These are phyloP conservation scores for Julus scanicus DNA, from an alignment of 2,888 invertebrate species.

Conservation along the genomic window DNA sequence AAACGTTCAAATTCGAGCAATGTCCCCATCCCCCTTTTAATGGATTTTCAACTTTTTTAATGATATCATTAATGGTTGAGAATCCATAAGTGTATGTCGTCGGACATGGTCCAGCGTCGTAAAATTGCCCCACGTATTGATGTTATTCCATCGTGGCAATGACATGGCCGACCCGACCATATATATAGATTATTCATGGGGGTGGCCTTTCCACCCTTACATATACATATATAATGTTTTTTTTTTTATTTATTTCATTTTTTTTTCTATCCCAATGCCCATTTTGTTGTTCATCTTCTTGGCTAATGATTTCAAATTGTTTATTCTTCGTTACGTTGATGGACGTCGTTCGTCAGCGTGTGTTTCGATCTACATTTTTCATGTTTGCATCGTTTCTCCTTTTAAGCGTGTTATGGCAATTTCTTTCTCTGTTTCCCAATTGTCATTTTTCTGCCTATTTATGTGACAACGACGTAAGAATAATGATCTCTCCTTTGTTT, in stretches of 20 bases:
- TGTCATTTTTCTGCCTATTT: conserved; percentile 41
- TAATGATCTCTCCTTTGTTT: conserved; percentile 15
- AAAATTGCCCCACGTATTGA: neutral
- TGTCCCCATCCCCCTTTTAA: neutral
- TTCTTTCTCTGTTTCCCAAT: neutral
- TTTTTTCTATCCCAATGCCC: neutral
- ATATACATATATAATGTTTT: too few relatives aligned
- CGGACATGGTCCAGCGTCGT: neutral
- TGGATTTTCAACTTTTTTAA: conserved; percentile 30
- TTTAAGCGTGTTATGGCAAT: neutral
- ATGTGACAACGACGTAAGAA: conserved; percentile 10
- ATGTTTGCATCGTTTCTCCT: neutral
- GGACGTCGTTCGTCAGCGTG: neutral
- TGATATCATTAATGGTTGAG: neutral
- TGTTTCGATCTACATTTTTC: neutral
- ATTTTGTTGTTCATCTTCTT: neutral
- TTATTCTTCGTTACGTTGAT: neutral
- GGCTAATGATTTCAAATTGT: conserved; percentile 30
- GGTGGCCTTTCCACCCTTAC: conserved; percentile 25
- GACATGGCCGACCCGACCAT: neutral
- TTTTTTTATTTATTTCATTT: conserved; percentile 20
- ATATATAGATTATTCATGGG: neutral
- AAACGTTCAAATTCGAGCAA: neutral
- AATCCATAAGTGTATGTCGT: neutral
- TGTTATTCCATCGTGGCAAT: neutral